Evolutionary conservation across 30 jellyfish, hydroid and myxozoan genomes (phyloP).

Genomic region (Haliclystus octoradiatus): DNA sequence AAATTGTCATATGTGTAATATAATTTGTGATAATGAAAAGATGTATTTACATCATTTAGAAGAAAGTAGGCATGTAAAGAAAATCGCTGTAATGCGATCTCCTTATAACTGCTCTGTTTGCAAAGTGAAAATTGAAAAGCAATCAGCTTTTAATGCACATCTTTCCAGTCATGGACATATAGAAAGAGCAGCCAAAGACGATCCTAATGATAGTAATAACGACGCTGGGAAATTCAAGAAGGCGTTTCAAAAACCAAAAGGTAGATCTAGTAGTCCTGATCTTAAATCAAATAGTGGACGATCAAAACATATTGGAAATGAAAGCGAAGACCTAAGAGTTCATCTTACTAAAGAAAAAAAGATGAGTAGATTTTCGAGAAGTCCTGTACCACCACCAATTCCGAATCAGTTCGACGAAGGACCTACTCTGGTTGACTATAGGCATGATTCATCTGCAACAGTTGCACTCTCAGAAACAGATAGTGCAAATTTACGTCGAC

Average conservation of each 20-base stretch:
- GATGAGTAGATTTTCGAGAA: not conserved
- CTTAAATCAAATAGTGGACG: not conserved
- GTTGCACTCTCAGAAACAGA: not conserved
- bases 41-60: conserved; percentile 43
- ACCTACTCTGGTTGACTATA: not conserved
- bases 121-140: conserved; percentile 11
- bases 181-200: not conserved
- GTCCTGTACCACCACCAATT: not conserved
- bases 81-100: conserved; percentile 24
- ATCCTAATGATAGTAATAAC: not conserved
- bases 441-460: not conserved
- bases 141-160: conserved; percentile 37
- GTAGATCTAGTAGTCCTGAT: not conserved
- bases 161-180: conserved; percentile 44
- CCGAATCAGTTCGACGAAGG: too few relatives aligned
- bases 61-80: conserved; percentile 48
- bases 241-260: conserved; percentile 10
- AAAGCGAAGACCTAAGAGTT: not conserved
- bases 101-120: conserved; percentile 62
- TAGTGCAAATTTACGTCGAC: conserved; percentile 22
- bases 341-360: not conserved
- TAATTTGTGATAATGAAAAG: conserved; percentile 7
- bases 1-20: conserved; percentile 65
- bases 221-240: conserved; percentile 1
- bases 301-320: not conserved